Percentiles rank a stretch among this genome's conserved stretches.
Conservation (phyloP, 2,113 vertebrate genomes). For the Perca schrenkii region DNA sequence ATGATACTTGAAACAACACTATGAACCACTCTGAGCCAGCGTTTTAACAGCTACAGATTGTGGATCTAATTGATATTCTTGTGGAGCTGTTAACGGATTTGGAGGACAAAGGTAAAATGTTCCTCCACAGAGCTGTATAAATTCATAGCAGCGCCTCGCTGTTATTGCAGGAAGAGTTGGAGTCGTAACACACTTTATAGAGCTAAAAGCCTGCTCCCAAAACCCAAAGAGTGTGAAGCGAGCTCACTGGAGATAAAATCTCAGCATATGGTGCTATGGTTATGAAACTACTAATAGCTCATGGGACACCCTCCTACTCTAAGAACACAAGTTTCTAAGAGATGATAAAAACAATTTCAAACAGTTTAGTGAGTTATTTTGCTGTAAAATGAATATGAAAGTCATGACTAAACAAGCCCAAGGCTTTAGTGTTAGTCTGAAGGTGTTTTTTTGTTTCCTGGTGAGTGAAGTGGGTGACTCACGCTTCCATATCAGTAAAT, state of each 20-base stretch:
- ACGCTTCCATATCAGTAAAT: constrained; percentile 26
- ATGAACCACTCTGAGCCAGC: not conserved
- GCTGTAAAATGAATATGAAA: not conserved
- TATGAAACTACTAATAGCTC: constrained; percentile 44
- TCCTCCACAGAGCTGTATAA: constrained; percentile 44
- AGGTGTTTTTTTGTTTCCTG: constrained; percentile 10
- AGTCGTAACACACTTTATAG: constrained; percentile 51
- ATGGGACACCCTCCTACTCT: constrained; percentile 24
- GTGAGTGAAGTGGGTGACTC: constrained; percentile 8
- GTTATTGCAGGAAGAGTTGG: constrained; percentile 46
- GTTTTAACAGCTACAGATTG: not conserved
- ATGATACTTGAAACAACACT: not conserved
- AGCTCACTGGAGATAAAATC: constrained; percentile 39
- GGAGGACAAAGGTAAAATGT: constrained; percentile 55
- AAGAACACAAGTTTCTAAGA: constrained; percentile 22
- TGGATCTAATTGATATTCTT: constrained; percentile 56
- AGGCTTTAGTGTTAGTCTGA: not conserved
- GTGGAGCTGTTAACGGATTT: constrained; percentile 35
- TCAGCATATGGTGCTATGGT: constrained; percentile 29
- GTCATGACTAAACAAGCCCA: not conserved
- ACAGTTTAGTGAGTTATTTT: not conserved
- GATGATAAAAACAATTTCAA: constrained; percentile 13
- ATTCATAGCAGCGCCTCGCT: constrained; percentile 35
- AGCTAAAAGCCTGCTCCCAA: constrained; percentile 41
- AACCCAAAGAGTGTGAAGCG: constrained; percentile 28